A percentile compares a stretch with the other conserved stretches of the same genome.
phyloP scores from a whole-genome alignment of 2,113 vertebrate genomes.

The Amblyornis subalaris region DNA sequence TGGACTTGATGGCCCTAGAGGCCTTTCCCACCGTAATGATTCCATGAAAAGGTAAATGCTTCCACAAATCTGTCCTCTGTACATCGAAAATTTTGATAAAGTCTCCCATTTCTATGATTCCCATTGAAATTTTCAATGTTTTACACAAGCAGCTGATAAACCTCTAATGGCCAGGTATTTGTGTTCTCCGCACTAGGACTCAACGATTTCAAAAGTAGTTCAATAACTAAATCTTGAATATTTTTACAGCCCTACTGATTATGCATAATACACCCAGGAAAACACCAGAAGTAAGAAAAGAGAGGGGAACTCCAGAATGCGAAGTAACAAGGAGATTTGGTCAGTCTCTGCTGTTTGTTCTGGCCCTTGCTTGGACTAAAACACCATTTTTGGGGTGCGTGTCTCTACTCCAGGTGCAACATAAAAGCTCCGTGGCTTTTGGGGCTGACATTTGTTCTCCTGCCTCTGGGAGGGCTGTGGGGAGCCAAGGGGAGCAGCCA shows the following conservation, averaged over 20 bases:
- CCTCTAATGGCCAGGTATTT: not conserved
- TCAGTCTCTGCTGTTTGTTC: not conserved
- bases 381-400: not conserved
- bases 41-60: not conserved
- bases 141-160: not conserved
- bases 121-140: not conserved
- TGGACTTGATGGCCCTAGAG: too few species aligned
- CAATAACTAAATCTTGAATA: not conserved
- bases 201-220: not conserved
- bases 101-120: not conserved
- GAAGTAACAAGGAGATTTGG: constrained; percentile 17
- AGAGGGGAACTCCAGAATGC: not conserved
- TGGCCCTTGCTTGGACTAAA: not conserved
- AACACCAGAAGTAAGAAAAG: constrained; percentile 1
- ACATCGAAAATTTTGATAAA: not conserved
- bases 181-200: not conserved
- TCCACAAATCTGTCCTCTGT: not conserved
- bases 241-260: not conserved
- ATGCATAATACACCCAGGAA: not conserved
- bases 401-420: not conserved
- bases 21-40: not conserved
- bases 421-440: not conserved
- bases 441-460: not conserved
- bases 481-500: not conserved
- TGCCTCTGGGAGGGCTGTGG: not conserved